Evolutionary conservation across 2,797 vertebrate species (phyloP).

Genomic region (Microctenopoma stevenorrisi): DNA sequence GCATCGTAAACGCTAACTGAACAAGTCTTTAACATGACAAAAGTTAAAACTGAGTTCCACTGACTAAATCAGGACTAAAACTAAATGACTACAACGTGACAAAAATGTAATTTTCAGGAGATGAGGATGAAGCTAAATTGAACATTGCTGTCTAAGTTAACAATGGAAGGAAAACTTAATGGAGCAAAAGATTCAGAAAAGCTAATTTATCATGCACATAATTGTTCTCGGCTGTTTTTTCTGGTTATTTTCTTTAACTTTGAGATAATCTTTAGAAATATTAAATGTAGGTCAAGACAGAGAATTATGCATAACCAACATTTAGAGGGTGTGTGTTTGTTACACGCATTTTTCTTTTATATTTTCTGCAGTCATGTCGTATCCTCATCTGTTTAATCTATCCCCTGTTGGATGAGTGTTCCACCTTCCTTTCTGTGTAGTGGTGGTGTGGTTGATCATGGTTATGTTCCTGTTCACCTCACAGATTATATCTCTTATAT

Average conservation of each 20-base stretch:
- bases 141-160: background rate
- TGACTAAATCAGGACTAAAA: too few relatives aligned
- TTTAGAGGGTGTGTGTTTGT: slow-evolving; percentile 16
- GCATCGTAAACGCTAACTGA: too few relatives aligned
- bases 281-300: too few relatives aligned
- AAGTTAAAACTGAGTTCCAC: too few relatives aligned
- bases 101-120: too few relatives aligned
- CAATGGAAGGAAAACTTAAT: slow-evolving; percentile 12
- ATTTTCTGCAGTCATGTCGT: slow-evolving; percentile 17
- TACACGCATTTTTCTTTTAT: slow-evolving; percentile 13
- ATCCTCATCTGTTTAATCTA: slow-evolving; percentile 41
- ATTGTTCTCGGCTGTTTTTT: background rate
- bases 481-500: too few relatives aligned
- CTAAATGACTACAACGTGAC: too few relatives aligned
- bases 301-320: background rate
- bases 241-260: background rate
- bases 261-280: too few relatives aligned
- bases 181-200: slow-evolving; percentile 1
- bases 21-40: too few relatives aligned
- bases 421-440: background rate
- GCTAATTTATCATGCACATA: slow-evolving; percentile 19
- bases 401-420: slow-evolving; percentile 35
- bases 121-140: too few relatives aligned
- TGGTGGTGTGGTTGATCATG: too few relatives aligned
- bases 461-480: too few relatives aligned